Evolutionary conservation across 2,797 vertebrate species (phyloP).

Genomic region (Betta splendens): DNA sequence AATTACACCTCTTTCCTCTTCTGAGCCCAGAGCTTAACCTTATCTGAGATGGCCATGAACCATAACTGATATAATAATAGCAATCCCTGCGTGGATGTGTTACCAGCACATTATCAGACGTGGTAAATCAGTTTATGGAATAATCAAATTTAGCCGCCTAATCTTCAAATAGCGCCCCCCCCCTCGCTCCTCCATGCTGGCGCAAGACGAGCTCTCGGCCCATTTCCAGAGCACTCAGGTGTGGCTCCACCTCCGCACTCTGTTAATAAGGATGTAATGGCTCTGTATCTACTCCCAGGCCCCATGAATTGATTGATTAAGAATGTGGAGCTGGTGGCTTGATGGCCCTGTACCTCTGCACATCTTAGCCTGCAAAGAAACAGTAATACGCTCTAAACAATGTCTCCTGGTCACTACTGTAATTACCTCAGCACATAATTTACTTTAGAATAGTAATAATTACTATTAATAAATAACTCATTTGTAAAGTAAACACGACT

Average conservation of each 20-base stretch:
- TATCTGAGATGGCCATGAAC: constrained; percentile 73
- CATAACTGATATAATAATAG: constrained; percentile 77
- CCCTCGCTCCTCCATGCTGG: constrained; percentile 22
- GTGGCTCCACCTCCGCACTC: constrained; percentile 68
- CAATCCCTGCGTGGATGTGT: constrained; percentile 67
- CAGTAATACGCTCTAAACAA: too few relatives aligned
- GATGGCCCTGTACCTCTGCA: constrained; percentile 19
- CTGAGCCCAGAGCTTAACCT: constrained; percentile 67
- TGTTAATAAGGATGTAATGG: constrained; percentile 75
- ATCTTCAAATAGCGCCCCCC: constrained; percentile 54
- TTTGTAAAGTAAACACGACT: too few relatives aligned
- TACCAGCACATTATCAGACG: constrained; percentile 74
- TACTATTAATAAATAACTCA: too few relatives aligned
- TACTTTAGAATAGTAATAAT: too few relatives aligned
- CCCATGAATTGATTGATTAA: constrained; percentile 76
- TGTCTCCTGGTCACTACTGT: too few relatives aligned
- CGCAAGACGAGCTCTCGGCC: constrained; percentile 50
- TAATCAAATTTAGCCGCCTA: constrained; percentile 74
- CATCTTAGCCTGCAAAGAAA: too few relatives aligned
- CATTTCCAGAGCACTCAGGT: constrained; percentile 73
- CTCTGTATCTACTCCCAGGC: constrained; percentile 65
- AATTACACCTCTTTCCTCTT: constrained; percentile 60
- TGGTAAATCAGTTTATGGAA: constrained; percentile 79
- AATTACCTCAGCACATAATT: too few relatives aligned
- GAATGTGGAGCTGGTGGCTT: constrained; percentile 36